Conservation (phyloP, 2,797 vertebrate species). For the Phrynocephalus forsythii region DNA sequence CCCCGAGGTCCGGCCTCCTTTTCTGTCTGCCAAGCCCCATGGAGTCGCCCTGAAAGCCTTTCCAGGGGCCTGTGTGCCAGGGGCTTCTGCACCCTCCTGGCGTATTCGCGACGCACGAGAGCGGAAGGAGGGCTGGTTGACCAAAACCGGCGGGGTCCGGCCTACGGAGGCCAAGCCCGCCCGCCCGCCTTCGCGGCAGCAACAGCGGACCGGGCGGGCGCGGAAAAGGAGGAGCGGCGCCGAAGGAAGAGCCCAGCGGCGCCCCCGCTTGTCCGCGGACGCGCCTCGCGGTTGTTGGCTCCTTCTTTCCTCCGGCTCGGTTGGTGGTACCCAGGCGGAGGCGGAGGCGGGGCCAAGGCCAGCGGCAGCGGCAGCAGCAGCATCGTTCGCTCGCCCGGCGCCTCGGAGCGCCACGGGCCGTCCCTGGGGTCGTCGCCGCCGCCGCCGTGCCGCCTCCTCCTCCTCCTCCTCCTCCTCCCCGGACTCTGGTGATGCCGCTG, state of each 20-base stretch:
- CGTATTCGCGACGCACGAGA: no score
- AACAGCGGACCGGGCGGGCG: neutral
- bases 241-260: neutral
- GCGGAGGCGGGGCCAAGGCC: slow-evolving; percentile 31
- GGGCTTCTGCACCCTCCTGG: neutral
- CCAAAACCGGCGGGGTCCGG: neutral
- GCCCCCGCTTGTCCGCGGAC: neutral
- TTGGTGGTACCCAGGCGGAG: slow-evolving; percentile 68
- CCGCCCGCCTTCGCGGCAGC: neutral
- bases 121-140: neutral
- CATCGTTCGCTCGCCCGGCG: slow-evolving; percentile 52
- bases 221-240: neutral
- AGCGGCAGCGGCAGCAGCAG: slow-evolving; percentile 51
- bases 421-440: slow-evolving; percentile 17
- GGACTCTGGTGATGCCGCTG: slow-evolving; percentile 41
- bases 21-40: no score
- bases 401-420: slow-evolving; percentile 53
- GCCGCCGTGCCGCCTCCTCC: slow-evolving; percentile 59
- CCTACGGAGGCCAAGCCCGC: neutral
- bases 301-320: slow-evolving; percentile 6
- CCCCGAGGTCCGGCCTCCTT: no score
- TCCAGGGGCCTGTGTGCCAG: neutral
- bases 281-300: slow-evolving; percentile 27
- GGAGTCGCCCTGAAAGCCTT: no score
- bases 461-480: slow-evolving; percentile 43